These are phyloP conservation scores for Porites rus DNA, from an alignment of 92 coral and sea anemone genomes.

Conservation along the genomic window DNA sequence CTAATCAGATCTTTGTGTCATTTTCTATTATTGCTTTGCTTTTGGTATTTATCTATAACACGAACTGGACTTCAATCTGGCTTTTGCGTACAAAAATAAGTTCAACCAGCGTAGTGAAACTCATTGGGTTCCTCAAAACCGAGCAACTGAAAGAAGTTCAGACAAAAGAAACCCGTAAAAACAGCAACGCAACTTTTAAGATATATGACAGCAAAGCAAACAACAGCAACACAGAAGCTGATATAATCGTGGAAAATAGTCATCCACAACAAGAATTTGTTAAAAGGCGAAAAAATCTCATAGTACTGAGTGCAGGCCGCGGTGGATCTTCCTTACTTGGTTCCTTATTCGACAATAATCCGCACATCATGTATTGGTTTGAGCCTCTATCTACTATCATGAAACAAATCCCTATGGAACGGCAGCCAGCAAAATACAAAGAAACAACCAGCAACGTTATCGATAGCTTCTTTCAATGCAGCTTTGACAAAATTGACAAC, in stretches of 20 bases:
- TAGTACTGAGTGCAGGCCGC: conserved; percentile 63
- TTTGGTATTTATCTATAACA: too few species aligned
- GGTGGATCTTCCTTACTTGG: conserved; percentile 75
- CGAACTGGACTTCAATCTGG: too few species aligned
- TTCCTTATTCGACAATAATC: conserved; percentile 48
- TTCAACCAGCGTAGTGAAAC: too few species aligned
- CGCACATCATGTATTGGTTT: conserved; percentile 45
- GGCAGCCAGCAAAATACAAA: not conserved
- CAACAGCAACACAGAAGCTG: not conserved
- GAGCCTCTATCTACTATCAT: conserved; percentile 48
- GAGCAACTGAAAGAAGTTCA: too few species aligned
- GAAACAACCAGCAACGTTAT: not conserved
- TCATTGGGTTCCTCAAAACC: too few species aligned
- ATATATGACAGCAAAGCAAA: not conserved
- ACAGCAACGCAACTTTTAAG: too few species aligned
- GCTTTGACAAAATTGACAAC: conserved; percentile 7
- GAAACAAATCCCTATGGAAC: not conserved
- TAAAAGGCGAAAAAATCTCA: conserved; percentile 21
- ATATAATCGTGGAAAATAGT: not conserved
- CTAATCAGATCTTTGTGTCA: too few species aligned
- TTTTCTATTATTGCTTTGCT: too few species aligned
- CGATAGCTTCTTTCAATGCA: conserved; percentile 33
- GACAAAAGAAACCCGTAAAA: too few species aligned
- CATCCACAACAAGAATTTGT: not conserved
- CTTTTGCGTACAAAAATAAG: too few species aligned